Percentiles rank a stretch among this genome's conserved stretches.
These are phyloP conservation scores for Alviniconcha marisindica DNA, from an alignment of 1,140 invertebrate species.

Conservation along the genomic window DNA sequence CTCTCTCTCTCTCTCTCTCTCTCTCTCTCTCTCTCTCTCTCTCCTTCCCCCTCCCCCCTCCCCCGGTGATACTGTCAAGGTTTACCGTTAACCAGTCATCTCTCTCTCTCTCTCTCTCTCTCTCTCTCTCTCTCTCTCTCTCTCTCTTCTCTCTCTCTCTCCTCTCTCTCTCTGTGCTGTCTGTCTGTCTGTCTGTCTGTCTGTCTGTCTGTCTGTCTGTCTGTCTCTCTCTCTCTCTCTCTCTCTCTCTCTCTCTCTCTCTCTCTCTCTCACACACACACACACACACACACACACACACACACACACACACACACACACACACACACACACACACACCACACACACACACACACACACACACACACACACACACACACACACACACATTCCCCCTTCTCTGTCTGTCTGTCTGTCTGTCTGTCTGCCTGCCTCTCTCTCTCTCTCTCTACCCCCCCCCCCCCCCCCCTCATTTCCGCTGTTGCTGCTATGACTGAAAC, in stretches of 20 bases:
- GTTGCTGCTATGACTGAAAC: no score
- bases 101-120: not conserved
- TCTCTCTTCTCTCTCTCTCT: slow-evolving; percentile 2
- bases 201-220: not conserved
- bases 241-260: not conserved
- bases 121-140: not conserved
- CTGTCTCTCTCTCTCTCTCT: not conserved
- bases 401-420: slow-evolving; percentile 6
- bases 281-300: slow-evolving; percentile 36
- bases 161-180: not conserved
- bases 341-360: no score
- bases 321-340: slow-evolving; percentile 5
- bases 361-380: no score
- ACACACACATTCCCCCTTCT: no score
- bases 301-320: slow-evolving; percentile 37
- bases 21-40: no score
- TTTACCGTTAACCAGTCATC: no score
- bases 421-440: slow-evolving; percentile 17
- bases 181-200: not conserved
- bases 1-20: no score
- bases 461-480: no score
- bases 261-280: slow-evolving; percentile 32
- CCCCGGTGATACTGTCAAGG: no score
- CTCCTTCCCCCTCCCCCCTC: no score
- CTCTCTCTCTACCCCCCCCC: no score